Conservation (phyloP, 2,888 invertebrate species). For the Sphaerophoria rueppellii region DNA sequence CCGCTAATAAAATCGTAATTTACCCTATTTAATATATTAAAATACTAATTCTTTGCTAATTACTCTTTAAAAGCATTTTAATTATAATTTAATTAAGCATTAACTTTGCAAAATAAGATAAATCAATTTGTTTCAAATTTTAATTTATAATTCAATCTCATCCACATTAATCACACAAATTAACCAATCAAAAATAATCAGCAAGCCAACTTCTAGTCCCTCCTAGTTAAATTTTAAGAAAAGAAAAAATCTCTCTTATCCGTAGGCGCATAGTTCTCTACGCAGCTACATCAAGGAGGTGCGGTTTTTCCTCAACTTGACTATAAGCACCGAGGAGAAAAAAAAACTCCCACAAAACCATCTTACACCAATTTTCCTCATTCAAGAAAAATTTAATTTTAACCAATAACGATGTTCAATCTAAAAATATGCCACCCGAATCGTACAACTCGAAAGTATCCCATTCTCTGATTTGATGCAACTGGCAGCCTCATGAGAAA, state of each 20-base stretch:
- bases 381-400: constrained; percentile 72
- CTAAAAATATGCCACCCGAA: constrained; percentile 68
- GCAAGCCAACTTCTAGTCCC: constrained; percentile 28
- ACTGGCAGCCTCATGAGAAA: constrained; percentile 23
- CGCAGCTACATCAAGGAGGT: constrained; percentile 48
- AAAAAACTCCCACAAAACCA: constrained; percentile 54
- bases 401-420: constrained; percentile 73
- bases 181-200: constrained; percentile 64
- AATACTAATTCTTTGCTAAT: background rate
- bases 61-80: background rate
- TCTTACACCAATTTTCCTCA: constrained; percentile 66
- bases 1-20: background rate
- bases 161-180: constrained; percentile 55
- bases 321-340: background rate
- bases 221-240: constrained; percentile 23
- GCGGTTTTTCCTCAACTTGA: constrained; percentile 55
- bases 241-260: constrained; percentile 4
- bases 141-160: constrained; percentile 59
- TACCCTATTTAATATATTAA: background rate
- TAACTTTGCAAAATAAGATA: constrained; percentile 2
- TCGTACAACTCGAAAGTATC: constrained; percentile 60
- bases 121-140: constrained; percentile 32
- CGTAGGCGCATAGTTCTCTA: background rate
- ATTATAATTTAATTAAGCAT: constrained; percentile 5
- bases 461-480: constrained; percentile 73